Evolutionary conservation across 2,888 invertebrate genomes (phyloP), one percentile per base, ranked within the genome.

Genomic region (Sphecodes monilicornis): DNA sequence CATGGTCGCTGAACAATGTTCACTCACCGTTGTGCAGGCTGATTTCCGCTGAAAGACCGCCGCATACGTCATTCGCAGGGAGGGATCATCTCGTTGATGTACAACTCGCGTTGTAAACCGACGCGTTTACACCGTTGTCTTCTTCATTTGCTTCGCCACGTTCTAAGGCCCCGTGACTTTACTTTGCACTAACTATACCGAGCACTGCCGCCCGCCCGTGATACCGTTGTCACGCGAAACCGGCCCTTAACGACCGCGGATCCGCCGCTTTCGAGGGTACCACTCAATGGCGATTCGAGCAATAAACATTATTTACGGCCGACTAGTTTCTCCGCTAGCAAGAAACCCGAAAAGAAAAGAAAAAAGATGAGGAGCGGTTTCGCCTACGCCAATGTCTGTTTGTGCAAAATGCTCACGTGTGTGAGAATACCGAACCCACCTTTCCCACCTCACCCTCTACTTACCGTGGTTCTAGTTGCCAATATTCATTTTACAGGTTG

Each of bases 1-100:
- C 77, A 77, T 64, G 69, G 69, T 73, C 73, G 78, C 80, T 60
- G 76, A 68, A 82, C 76, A 84, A 84, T 80, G 83, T 86, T 87
- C 84, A 87, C 91, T 91, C 91, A 91, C 90, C 91, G 84, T 86
- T 89, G 79, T 88, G 86, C 86, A 85, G 86, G 81, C 71, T 82
- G 82, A 57, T 80, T 78, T 79, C 80, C 86, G 73, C 81, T 66
- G 76, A 77, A 84, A 43, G 75, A 74, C 22, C 76, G 36, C 39
- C 29, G 26, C 72, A 64, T 46, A 39, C 64, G 72, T 43, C 26
- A 50, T 36, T 78, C 69, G 72, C 75, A 77, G 50, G 26, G n/a
- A 32, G 50, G 54, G 39, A 22, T 57, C 54, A 73, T 69, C n/a
- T n/a, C n/a, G n/a, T 54, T 11, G 54, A n/a, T 54, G 54, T 54